Evolutionary conservation across 2,113 vertebrate species (phyloP), one percentile per base, ranked within the genome.

Genomic region (Archilochus colubris): DNA sequence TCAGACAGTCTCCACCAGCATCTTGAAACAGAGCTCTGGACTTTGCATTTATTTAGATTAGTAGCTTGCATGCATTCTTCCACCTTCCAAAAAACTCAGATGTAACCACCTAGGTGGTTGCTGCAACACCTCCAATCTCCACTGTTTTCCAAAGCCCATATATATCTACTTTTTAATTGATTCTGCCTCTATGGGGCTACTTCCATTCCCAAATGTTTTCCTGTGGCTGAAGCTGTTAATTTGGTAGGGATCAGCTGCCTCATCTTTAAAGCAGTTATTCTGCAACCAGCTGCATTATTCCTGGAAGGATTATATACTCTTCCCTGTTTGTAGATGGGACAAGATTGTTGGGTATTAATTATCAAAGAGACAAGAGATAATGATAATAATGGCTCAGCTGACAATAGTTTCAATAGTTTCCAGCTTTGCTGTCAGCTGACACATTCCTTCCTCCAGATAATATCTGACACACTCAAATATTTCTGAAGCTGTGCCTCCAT

Each of bases 361-460:
- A 73, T 68, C 6, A 1, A 75, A 61, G 59, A 86, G 68, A 58
- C 67, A 59, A 90, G 79, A 94, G 69, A 30, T 61, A 78, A 43
- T 85, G 89, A 10, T 81, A 84, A 86, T 81, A 83, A 94, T 88
- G 73, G 27, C 54, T 61, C 50, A 86, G 76, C 40, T 93, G 90
- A 95, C 76, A 83, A 78, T 82, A 64, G 30, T 74, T 95, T 91
- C 94, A 89, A 31, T 88, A 74, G 85, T 90, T 95, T 78, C 88
- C 79, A 95, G 76, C 58, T 53, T 88, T 1, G 4, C n/a, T 68
- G 76, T 91, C 72, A 95, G 85, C 85, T 96, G 91, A 93, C 79
- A 78, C 82, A 91, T 95, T 88, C 87, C 89, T 93, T 86, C 61
- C 67, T 89, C 88, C 89, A 91, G 88, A 94, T 93, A 95, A 46